Conservation (phyloP, 2,888 invertebrate species). For the Tortricodes alternella region DNA sequence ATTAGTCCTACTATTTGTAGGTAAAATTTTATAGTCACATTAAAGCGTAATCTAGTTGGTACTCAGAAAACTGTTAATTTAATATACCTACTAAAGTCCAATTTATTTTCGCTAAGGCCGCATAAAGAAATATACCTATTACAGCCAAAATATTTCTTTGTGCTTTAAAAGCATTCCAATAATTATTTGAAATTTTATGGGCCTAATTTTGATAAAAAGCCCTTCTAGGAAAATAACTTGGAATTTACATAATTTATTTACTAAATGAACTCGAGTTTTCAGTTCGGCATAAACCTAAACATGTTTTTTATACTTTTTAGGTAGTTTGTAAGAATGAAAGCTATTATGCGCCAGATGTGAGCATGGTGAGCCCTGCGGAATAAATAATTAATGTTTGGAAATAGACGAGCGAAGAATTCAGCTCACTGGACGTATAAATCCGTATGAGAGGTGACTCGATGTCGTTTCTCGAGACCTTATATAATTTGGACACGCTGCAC, state of each 20-base stretch:
- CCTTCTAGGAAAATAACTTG: not conserved
- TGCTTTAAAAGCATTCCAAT: not conserved
- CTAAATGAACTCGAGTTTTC: not conserved
- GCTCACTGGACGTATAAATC: too few relatives aligned
- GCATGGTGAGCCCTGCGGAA: constrained; percentile 33
- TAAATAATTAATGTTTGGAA: constrained; percentile 44
- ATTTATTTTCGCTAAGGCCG: too few relatives aligned
- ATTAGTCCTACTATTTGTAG: too few relatives aligned
- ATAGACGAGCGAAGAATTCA: too few relatives aligned
- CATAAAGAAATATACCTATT: too few relatives aligned
- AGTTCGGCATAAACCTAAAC: not conserved
- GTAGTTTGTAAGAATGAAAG: constrained; percentile 3
- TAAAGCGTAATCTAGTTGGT: too few relatives aligned
- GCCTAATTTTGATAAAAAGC: not conserved
- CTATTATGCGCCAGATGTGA: constrained; percentile 34
- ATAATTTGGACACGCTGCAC: constrained; percentile 42
- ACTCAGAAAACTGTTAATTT: too few relatives aligned
- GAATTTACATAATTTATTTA: not conserved
- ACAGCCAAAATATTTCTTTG: too few relatives aligned
- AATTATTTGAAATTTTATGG: not conserved
- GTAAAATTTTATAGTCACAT: too few relatives aligned
- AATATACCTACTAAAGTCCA: too few relatives aligned
- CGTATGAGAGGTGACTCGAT: too few relatives aligned
- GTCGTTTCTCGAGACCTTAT: too few relatives aligned
- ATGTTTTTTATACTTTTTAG: constrained; percentile 22